A percentile compares a stretch with the other conserved stretches of the same genome.
Conservation (phyloP, 2,888 invertebrate genomes). For the Perizoma affinitatum region DNA sequence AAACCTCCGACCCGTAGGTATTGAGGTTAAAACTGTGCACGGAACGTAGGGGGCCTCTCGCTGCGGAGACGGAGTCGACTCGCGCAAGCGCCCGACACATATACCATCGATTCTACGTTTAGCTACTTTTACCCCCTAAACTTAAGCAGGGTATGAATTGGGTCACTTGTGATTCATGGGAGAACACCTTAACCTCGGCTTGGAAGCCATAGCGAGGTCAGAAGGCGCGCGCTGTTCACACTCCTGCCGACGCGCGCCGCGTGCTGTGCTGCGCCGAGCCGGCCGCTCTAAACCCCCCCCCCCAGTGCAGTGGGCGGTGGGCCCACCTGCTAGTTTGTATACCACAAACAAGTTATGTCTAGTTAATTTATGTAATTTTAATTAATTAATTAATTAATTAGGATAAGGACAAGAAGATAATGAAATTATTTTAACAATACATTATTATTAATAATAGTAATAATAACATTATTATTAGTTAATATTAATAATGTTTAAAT, state of each 20-base stretch:
- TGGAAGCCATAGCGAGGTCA: constrained; percentile 17
- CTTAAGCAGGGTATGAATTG: constrained; percentile 49
- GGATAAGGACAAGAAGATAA: no score
- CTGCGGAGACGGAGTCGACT: constrained; percentile 44
- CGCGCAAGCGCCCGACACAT: constrained; percentile 56
- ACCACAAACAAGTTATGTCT: no score
- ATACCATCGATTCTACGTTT: constrained; percentile 65
- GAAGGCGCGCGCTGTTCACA: constrained; percentile 13
- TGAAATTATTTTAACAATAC: no score
- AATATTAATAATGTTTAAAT: no score
- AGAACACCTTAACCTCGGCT: constrained; percentile 16
- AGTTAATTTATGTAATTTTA: no score
- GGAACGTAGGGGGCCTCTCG: constrained; percentile 21
- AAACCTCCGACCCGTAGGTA: constrained; percentile 42
- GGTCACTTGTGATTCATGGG: constrained; percentile 47
- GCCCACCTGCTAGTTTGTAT: no score
- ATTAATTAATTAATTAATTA: no score
- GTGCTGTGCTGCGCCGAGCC: no score
- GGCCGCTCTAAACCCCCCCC: no score
- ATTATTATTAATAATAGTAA: no score
- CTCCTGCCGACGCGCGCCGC: constrained; percentile 1
- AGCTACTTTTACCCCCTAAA: constrained; percentile 57
- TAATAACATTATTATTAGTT: no score
- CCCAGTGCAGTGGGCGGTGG: no score
- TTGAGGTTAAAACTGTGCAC: constrained; percentile 35